Evolutionary conservation across 2,113 vertebrate genomes (phyloP), one percentile per base, ranked within the genome.

Genomic region (Takifugu bimaculatus): DNA sequence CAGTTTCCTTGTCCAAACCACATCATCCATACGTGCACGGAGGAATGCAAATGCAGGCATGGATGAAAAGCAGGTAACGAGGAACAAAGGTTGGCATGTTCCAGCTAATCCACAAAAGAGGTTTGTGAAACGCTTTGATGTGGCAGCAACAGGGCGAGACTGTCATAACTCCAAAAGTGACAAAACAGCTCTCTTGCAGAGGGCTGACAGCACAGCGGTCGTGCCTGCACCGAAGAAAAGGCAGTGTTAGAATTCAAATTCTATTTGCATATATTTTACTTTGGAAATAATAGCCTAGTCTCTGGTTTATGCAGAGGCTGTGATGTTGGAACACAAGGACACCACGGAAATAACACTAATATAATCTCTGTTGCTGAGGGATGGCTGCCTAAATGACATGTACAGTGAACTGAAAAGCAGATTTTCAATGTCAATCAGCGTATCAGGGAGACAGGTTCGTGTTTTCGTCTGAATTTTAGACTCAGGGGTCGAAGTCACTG

Each of bases 291-390:
- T 58, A 73, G 43, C 45, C 35, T 39, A 10, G 11, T 10, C 57
- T 63, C 70, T 54, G 55, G 53, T 84, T 78, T 68, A 80, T 63
- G 60, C 72, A 75, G 65, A 72, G 59, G 71, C 79, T 81, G 76
- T 78, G 79, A 85, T 59, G 63, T 77, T 85, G 80, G 78, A 68
- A 68, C 50, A 70, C 85, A 88, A 90, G 88, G 87, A 68, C 83
- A 48, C 68, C 81, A 70, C 58, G 72, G 78, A 88, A 86, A 88
- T 88, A 88, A 86, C 85, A 82, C 9, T 35, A 53, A 78, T 63
- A 66, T 72, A 15, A 80, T 85, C 77, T 59, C 44, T 64, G 65
- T 61, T 78, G 70, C 45, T 58, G 61, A 86, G 54, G 83, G 65
- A 68, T 79, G 63, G 80, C 84, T 78, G 74, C 80, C 51, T 35